Evolutionary conservation across 2,113 vertebrate species (phyloP).

Genomic region (Fulica atra): DNA sequence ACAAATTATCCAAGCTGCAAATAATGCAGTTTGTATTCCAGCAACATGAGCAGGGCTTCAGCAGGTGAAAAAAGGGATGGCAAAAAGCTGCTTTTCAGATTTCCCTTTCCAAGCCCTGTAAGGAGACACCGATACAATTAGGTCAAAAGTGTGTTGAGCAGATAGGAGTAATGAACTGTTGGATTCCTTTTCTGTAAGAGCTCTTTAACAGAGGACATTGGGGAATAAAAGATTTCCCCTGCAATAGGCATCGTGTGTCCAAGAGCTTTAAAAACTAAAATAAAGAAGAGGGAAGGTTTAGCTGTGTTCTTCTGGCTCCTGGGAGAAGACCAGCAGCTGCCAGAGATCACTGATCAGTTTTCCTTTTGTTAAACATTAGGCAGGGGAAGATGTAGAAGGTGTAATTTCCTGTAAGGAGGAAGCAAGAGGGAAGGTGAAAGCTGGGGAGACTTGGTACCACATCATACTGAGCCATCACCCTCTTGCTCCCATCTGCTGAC

Average conservation of each 20-base stretch:
- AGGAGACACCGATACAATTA: background rate
- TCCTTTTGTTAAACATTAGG: background rate
- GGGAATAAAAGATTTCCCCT: background rate
- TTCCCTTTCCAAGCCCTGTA: background rate
- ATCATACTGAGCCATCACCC: fast-evolving
- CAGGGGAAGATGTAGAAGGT: background rate
- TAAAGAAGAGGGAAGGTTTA: background rate
- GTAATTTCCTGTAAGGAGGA: background rate
- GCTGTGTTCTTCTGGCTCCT: background rate
- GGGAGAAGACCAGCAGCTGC: background rate
- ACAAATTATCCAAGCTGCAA: background rate
- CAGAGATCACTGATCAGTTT: background rate
- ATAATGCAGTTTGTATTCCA: background rate
- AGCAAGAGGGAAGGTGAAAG: background rate
- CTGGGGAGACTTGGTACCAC: fast-evolving
- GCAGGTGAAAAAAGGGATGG: background rate
- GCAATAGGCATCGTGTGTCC: background rate
- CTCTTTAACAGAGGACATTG: background rate
- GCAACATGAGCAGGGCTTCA: background rate
- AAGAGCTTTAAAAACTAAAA: background rate
- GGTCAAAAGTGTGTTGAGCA: background rate
- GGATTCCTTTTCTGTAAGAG: background rate
- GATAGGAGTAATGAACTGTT: conserved; percentile 39
- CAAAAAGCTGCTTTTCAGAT: background rate
- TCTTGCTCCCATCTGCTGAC: background rate